Conservation (phyloP, 2,888 invertebrate genomes). For the Eupithecia inturbata region DNA sequence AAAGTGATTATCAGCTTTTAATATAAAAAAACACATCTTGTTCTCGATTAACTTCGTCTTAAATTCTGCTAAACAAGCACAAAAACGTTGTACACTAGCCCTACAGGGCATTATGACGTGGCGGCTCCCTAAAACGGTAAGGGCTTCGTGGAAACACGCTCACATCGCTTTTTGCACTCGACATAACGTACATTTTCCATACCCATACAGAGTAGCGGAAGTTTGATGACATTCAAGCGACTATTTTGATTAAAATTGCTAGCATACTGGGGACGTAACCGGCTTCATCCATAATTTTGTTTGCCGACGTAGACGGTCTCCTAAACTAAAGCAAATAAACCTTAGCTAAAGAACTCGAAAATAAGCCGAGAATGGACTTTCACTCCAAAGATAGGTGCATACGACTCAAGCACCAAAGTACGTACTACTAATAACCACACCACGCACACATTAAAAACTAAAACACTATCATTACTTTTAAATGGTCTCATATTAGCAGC, state of each 20-base stretch:
- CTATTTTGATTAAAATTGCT: constrained; percentile 21
- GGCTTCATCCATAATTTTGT: not conserved
- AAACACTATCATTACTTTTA: constrained; percentile 14
- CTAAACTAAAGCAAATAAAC: not conserved
- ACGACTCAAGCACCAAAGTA: not conserved
- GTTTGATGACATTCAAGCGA: constrained; percentile 14
- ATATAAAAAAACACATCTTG: not conserved
- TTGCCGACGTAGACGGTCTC: not conserved
- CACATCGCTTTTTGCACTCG: constrained; percentile 46
- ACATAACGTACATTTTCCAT: constrained; percentile 38
- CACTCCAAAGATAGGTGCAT: constrained; percentile 1
- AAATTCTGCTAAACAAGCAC: constrained; percentile 41
- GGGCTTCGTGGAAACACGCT: constrained; percentile 48
- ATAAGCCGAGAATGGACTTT: not conserved
- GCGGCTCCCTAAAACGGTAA: constrained; percentile 55
- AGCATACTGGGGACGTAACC: not conserved
- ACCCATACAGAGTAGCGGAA: constrained; percentile 44
- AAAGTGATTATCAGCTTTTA: not conserved
- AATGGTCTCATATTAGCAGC: constrained; percentile 44
- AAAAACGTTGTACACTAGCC: constrained; percentile 48
- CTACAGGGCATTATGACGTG: constrained; percentile 50
- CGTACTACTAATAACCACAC: not conserved
- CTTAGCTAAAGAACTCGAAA: not conserved
- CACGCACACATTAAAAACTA: constrained; percentile 19
- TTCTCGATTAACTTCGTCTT: constrained; percentile 48